Conservation (phyloP, 64 coral and sea anemone genomes). For the Pocillopora verrucosa region DNA sequence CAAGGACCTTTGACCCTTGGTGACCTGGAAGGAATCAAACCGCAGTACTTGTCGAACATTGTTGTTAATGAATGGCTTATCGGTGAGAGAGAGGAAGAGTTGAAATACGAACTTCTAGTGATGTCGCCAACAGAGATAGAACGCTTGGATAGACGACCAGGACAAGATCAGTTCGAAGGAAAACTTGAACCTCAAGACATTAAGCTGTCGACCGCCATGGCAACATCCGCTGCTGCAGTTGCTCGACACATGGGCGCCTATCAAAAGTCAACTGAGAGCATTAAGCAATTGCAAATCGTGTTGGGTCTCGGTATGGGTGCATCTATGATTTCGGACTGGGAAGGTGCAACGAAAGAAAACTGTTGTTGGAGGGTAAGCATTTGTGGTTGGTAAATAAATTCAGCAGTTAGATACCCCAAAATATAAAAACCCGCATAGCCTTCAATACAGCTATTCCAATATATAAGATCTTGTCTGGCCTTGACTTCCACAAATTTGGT, state of each 20-base stretch:
- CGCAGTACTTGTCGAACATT: slow-evolving; percentile 24
- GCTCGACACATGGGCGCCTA: slow-evolving; percentile 24
- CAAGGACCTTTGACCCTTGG: neutral
- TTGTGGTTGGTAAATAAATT: neutral
- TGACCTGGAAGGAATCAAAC: neutral
- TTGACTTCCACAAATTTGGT: too few species aligned
- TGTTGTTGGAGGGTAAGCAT: slow-evolving; percentile 1
- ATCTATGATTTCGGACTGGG: neutral
- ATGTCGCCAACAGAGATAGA: slow-evolving; percentile 22
- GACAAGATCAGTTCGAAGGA: slow-evolving; percentile 2
- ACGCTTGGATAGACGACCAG: neutral
- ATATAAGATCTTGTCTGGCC: too few species aligned
- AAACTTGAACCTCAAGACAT: slow-evolving; percentile 54
- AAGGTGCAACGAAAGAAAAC: neutral
- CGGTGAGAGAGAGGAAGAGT: neutral
- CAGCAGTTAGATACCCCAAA: neutral
- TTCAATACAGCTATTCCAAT: too few species aligned
- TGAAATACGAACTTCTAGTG: slow-evolving; percentile 6
- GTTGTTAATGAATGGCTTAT: slow-evolving; percentile 23
- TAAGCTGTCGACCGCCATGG: slow-evolving; percentile 82
- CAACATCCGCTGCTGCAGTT: slow-evolving; percentile 67
- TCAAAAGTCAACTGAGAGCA: slow-evolving; percentile 27
- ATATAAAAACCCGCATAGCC: too few species aligned
- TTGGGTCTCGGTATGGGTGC: slow-evolving; percentile 43
- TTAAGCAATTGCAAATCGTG: slow-evolving; percentile 71